phyloP scores from a whole-genome alignment of 2,113 vertebrate species.

The Camelus dromedarius region DNA sequence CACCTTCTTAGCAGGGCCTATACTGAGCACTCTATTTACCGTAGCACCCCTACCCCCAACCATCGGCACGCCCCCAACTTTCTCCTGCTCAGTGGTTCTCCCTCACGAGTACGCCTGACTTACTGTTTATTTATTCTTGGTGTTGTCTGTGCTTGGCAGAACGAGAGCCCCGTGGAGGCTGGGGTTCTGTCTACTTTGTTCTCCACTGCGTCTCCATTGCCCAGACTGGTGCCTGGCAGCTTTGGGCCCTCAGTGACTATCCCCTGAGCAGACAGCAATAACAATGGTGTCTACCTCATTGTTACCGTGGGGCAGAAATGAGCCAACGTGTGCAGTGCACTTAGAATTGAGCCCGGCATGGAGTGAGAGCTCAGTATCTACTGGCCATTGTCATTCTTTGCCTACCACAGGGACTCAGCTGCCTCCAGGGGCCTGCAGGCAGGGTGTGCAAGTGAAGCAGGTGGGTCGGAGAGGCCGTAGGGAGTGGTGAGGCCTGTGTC shows the following conservation, averaged over 20 bases:
- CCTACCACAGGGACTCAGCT: background rate
- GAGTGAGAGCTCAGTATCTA: fast-evolving
- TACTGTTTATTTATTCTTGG: background rate
- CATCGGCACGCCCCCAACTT: background rate
- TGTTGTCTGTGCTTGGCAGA: background rate
- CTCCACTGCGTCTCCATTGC: background rate
- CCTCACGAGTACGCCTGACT: fast-evolving
- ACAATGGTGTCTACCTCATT: background rate
- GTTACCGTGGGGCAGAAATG: background rate
- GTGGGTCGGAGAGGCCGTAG: background rate
- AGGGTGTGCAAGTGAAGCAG: background rate
- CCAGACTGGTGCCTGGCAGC: background rate
- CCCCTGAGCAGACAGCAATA: background rate
- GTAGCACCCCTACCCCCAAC: fast-evolving
- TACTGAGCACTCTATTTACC: background rate
- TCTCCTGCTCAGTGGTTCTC: background rate
- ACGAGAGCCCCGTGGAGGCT: background rate
- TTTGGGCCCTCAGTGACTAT: background rate
- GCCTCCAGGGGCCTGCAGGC: background rate
- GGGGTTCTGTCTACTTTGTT: background rate
- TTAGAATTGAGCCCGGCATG: background rate
- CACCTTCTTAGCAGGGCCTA: background rate
- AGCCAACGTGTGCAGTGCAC: background rate
- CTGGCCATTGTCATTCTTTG: background rate
- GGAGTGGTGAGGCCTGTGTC: background rate